A percentile compares a stretch with the other conserved stretches of the same genome.
Conservation (phyloP, 2,797 vertebrate species). For the Diplodus puntazzo region DNA sequence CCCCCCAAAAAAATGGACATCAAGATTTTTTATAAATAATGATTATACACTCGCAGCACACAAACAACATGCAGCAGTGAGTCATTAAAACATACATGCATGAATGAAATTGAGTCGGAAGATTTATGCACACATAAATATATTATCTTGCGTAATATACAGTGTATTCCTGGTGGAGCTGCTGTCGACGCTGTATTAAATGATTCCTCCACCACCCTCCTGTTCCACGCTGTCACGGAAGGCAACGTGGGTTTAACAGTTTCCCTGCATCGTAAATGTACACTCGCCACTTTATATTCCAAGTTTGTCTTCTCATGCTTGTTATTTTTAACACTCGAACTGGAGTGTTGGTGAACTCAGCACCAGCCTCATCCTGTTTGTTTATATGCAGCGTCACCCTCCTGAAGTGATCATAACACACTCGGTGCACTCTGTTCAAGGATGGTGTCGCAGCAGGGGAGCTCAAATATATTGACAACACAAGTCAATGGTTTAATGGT, state of each 20-base stretch:
- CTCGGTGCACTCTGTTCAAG: constrained; percentile 29
- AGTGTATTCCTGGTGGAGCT: neutral
- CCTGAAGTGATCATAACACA: constrained; percentile 28
- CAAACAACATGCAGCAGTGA: constrained; percentile 6
- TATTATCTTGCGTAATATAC: constrained; percentile 29
- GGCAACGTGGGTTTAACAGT: neutral
- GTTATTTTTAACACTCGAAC: constrained; percentile 32
- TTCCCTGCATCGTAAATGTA: neutral
- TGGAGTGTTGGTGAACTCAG: constrained; percentile 13
- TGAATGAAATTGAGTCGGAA: constrained; percentile 30
- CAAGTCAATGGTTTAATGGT: constrained; percentile 31
- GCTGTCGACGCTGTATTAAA: constrained; percentile 9
- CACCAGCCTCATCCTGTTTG: constrained; percentile 23
- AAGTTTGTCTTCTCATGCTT: neutral
- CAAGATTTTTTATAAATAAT: neutral
- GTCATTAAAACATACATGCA: constrained; percentile 22
- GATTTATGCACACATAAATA: constrained; percentile 31
- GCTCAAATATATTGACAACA: constrained; percentile 59
- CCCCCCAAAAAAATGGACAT: too few species aligned
- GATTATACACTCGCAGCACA: neutral
- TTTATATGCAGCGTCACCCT: constrained; percentile 49
- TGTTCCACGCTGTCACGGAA: neutral
- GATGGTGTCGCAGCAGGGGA: constrained; percentile 41
- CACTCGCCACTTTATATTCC: constrained; percentile 3
- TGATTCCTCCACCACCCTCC: neutral